Percentiles rank a stretch among this genome's conserved stretches.
These are phyloP conservation scores for Zonotrichia albicollis DNA, from an alignment of 2,797 vertebrate species.

Conservation along the genomic window DNA sequence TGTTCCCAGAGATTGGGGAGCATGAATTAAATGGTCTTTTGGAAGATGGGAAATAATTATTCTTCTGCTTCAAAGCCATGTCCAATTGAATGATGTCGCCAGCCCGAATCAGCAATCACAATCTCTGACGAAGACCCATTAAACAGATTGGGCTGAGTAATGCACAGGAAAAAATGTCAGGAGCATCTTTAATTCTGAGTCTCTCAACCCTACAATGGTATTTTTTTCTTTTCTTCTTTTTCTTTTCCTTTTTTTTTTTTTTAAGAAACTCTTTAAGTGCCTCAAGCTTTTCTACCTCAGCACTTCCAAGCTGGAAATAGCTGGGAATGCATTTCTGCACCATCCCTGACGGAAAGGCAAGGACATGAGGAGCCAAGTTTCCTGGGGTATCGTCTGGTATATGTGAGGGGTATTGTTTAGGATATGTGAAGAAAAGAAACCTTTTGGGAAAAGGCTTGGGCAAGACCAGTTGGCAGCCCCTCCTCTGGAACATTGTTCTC, in stretches of 20 bases:
- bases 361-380: background rate
- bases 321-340: background rate
- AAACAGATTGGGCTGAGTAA: conserved; percentile 72
- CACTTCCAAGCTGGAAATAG: conserved; percentile 15
- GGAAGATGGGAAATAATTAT: conserved; percentile 73
- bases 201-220: background rate
- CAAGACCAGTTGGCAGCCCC: background rate
- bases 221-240: background rate
- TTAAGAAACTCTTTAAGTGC: conserved; percentile 2
- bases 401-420: background rate
- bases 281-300: background rate
- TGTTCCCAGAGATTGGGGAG: conserved; percentile 63
- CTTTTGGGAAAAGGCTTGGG: background rate
- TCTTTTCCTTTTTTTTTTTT: background rate
- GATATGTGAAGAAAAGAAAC: background rate
- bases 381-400: background rate
- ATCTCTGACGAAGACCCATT: conserved; percentile 71
- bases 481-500: background rate
- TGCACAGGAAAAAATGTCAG: conserved; percentile 61
- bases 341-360: background rate
- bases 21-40: conserved; percentile 68
- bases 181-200: conserved; percentile 52
- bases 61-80: conserved; percentile 73
- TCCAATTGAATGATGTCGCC: conserved; percentile 72
- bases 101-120: conserved; percentile 67